Conservation (phyloP, 2,113 vertebrate genomes). For the Myocastor coypus region DNA sequence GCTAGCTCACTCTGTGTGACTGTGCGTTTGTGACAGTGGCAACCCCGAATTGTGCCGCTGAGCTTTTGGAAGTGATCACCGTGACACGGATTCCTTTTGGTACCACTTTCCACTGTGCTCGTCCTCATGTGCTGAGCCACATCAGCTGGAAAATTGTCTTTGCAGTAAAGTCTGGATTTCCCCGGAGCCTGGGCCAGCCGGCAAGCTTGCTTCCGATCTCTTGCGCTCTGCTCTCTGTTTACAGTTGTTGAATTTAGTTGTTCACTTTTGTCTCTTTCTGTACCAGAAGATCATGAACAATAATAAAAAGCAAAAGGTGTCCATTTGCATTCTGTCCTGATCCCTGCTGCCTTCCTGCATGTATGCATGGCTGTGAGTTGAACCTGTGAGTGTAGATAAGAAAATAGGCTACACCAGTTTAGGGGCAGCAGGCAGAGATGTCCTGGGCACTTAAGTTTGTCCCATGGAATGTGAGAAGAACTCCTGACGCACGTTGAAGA, state of each 20-base stretch:
- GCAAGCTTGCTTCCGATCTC: slow-evolving; percentile 3
- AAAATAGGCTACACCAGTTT: slow-evolving; percentile 62
- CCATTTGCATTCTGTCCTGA: neutral
- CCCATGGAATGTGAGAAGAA: slow-evolving; percentile 52
- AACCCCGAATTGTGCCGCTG: slow-evolving; percentile 52
- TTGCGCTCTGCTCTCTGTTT: slow-evolving; percentile 68
- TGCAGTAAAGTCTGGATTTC: slow-evolving; percentile 45
- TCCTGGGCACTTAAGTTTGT: slow-evolving; percentile 9
- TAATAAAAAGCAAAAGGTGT: slow-evolving; percentile 81
- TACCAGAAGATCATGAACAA: slow-evolving; percentile 82
- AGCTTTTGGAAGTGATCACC: slow-evolving; percentile 58
- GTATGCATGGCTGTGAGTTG: neutral
- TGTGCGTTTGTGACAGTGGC: slow-evolving; percentile 61
- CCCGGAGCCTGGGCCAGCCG: slow-evolving; percentile 61
- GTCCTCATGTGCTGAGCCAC: slow-evolving; percentile 40
- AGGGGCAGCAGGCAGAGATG: slow-evolving; percentile 22
- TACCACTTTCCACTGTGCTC: slow-evolving; percentile 58
- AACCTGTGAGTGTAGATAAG: slow-evolving; percentile 25
- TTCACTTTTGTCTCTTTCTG: slow-evolving; percentile 85
- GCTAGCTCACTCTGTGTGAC: neutral
- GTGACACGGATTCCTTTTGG: slow-evolving; percentile 13
- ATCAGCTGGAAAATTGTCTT: slow-evolving; percentile 1
- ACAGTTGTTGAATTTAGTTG: slow-evolving; percentile 79
- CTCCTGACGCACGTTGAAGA: neutral
- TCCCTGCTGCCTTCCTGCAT: neutral